Evolutionary conservation across 2,113 vertebrate species (phyloP), one percentile per base, ranked within the genome.

Genomic region (Hypanus sabinus): DNA sequence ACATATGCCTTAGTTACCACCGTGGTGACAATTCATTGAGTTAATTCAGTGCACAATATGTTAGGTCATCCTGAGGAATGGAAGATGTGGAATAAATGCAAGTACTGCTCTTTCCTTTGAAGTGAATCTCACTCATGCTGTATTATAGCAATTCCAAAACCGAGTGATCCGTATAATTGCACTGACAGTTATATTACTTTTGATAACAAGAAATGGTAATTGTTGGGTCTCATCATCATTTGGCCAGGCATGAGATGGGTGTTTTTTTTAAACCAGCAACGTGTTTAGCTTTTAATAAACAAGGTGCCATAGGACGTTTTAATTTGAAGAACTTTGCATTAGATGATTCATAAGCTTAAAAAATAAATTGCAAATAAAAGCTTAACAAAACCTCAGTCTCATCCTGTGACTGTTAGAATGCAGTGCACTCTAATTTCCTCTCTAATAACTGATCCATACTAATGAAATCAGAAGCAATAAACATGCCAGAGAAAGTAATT

Each of bases 341-440:
- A 1, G 38, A 83, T 55, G 80, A 83, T 46, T 83, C 38, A 83
- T 46, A 38, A 83, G 20, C 18, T 70, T 55, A 24, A 55, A 83
- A 83, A 14, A 46, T 18, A 36, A 36, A 46, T 55, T 10, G 38
- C 80, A 83, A 22, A 83, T 38, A 83, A 83, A 83, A 22, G 16
- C 75, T 7, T 0, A 8, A 83, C 38, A 1, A 81, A 83, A 55
- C 16, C 38, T 83, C 36, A 83, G 18, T 70, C 68, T 70, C 68
- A 70, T 22, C 2, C 38, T 20, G 20, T 22, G 20, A 83, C 46
- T 20, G 36, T 46, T 20, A 55, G 22, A 65, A 88, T 88, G 30
- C 55, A 88, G 24, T 80, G 85, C 11, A 6, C 30, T 65, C 87
- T 90, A 90, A 65, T 90, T 90, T 68, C 57, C 87, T 90, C 87